phyloP scores from a whole-genome alignment of 2,888 invertebrate genomes.

The Blomia tropicalis region DNA sequence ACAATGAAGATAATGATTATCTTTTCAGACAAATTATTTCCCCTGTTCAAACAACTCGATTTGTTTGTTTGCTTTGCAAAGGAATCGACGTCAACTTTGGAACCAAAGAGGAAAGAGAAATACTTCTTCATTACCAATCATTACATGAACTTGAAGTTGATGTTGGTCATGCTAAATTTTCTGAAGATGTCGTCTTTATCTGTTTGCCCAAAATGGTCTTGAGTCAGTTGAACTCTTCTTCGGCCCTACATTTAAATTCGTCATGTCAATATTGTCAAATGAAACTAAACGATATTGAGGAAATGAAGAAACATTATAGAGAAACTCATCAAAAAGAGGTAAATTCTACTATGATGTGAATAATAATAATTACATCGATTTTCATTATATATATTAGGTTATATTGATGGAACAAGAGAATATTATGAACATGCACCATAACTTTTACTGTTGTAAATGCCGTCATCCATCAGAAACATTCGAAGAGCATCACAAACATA shows the following conservation, averaged over 20 bases:
- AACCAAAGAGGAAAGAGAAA: constrained; percentile 29
- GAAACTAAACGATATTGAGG: constrained; percentile 28
- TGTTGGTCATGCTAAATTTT: constrained; percentile 30
- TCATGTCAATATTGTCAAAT: constrained; percentile 30
- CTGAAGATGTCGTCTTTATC: constrained; percentile 31
- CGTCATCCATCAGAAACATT: constrained; percentile 28
- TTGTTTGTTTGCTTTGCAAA: constrained; percentile 29
- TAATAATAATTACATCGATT: not conserved
- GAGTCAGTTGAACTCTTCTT: constrained; percentile 5
- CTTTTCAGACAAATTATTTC: constrained; percentile 29
- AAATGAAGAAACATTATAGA: constrained; percentile 30
- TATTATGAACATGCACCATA: constrained; percentile 29
- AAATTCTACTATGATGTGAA: not conserved
- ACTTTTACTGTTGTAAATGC: constrained; percentile 30
- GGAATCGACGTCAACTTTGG: constrained; percentile 22
- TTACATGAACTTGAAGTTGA: constrained; percentile 31
- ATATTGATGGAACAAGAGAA: constrained; percentile 30
- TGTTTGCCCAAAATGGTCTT: constrained; percentile 30
- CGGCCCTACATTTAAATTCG: constrained; percentile 27
- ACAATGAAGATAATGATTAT: constrained; percentile 17
- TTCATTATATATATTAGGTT: not conserved
- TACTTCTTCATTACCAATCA: constrained; percentile 30
- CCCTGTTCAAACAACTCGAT: constrained; percentile 27
- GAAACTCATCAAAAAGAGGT: constrained; percentile 29
- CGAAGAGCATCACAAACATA: constrained; percentile 30